phyloP scores from a whole-genome alignment of 2,888 invertebrate genomes.

The Xestia xanthographa region DNA sequence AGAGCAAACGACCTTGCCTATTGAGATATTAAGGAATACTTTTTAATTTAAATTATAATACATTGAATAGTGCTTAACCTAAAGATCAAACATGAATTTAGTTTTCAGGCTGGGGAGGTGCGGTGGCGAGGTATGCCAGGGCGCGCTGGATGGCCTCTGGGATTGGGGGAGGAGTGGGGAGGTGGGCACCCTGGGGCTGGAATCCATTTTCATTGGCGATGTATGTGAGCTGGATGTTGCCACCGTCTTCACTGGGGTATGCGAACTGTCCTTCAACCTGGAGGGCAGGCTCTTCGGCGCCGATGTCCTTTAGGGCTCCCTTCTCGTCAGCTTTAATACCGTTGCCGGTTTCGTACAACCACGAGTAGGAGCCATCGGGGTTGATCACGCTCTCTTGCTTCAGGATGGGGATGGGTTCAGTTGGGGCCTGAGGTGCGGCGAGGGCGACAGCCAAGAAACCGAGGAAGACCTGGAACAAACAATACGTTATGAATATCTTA shows the following conservation, averaged over 20 bases:
- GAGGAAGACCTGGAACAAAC: conserved; percentile 83
- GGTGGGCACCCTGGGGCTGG: conserved; percentile 91
- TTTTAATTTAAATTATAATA: conserved; percentile 46
- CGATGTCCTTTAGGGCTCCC: conserved; percentile 89
- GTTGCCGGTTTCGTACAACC: conserved; percentile 91
- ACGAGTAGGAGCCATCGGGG: conserved; percentile 91
- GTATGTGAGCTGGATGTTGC: conserved; percentile 91
- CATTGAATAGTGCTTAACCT: conserved; percentile 62
- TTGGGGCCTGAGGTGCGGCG: conserved; percentile 82
- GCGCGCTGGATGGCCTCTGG: conserved; percentile 93
- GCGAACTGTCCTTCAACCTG: conserved; percentile 92
- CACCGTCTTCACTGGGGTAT: conserved; percentile 92
- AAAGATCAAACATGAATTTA: conserved; percentile 58
- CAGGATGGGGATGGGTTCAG: conserved; percentile 88
- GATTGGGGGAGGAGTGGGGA: conserved; percentile 93
- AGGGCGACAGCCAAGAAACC: conserved; percentile 81
- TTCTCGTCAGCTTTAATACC: conserved; percentile 91
- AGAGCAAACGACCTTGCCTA: conserved; percentile 38
- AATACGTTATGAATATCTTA: conserved; percentile 26
- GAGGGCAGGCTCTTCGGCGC: conserved; percentile 87
- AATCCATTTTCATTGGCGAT: conserved; percentile 93
- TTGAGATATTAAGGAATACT: conserved; percentile 51
- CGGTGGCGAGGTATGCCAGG: conserved; percentile 92
- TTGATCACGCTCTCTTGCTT: conserved; percentile 88
- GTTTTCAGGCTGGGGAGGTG: conserved; percentile 88